Conservation (phyloP, 2,113 vertebrate genomes). For the Anser brachyrhynchus region DNA sequence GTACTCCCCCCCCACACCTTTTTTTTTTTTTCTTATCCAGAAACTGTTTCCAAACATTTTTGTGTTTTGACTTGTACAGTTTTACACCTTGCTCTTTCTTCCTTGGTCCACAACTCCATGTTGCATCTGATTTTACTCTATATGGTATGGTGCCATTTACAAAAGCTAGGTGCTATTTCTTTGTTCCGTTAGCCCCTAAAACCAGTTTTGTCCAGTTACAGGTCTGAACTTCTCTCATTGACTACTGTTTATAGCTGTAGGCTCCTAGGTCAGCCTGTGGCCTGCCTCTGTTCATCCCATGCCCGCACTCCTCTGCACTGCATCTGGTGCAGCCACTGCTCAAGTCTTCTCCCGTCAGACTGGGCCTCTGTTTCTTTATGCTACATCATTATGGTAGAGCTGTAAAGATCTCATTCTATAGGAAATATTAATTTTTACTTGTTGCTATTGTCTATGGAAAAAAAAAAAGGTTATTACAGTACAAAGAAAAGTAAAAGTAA, state of each 20-base stretch:
- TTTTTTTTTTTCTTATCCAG: neutral
- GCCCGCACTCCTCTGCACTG: neutral
- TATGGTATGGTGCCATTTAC: too few relatives aligned
- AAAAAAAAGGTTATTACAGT: neutral
- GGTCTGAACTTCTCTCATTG: neutral
- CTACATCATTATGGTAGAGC: neutral
- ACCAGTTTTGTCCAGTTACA: neutral
- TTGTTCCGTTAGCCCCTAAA: neutral
- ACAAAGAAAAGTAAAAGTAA: neutral
- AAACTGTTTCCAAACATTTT: too few relatives aligned
- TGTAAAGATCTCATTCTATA: neutral
- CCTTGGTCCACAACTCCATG: too few relatives aligned
- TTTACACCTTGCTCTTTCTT: too few relatives aligned
- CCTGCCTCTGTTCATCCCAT: neutral
- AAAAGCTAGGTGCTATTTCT: too few relatives aligned
- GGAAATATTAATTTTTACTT: neutral
- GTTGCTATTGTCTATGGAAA: neutral
- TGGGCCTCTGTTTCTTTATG: neutral
- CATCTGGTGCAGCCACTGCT: neutral
- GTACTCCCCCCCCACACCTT: too few relatives aligned
- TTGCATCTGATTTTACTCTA: too few relatives aligned
- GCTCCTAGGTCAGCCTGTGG: neutral
- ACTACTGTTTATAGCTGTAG: neutral
- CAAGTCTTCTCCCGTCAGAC: neutral
- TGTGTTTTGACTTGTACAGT: too few relatives aligned